Conservation (phyloP, 2,888 invertebrate species). For the Diabrotica balteata region DNA sequence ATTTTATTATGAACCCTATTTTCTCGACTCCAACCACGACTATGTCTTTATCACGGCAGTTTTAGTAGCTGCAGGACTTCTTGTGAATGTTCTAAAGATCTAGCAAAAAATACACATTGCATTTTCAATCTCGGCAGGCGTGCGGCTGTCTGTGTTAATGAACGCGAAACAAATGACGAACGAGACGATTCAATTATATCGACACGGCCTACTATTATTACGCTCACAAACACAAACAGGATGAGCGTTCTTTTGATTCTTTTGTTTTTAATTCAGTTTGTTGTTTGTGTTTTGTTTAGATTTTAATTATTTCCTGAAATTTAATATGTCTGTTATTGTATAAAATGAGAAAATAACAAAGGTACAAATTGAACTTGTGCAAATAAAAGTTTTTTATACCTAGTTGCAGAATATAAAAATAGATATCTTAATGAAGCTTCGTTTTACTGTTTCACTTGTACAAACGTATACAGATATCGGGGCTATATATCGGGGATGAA, state of each 20-base stretch:
- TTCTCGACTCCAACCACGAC: too few species aligned
- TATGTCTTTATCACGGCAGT: background rate
- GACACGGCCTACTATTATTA: slow-evolving; percentile 6
- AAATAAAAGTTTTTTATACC: too few species aligned
- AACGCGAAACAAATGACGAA: slow-evolving; percentile 31
- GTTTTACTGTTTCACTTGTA: too few species aligned
- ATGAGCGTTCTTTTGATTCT: slow-evolving; percentile 6
- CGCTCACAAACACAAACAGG: slow-evolving; percentile 3
- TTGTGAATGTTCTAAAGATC: slow-evolving; percentile 1
- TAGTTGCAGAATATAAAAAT: too few species aligned
- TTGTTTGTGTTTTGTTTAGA: background rate
- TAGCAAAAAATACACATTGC: slow-evolving; percentile 13
- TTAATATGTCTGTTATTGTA: slow-evolving; percentile 4
- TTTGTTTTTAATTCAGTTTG: slow-evolving; percentile 3
- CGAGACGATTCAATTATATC: slow-evolving; percentile 26
- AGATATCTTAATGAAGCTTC: too few species aligned
- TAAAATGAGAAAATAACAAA: background rate
- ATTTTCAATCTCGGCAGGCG: slow-evolving; percentile 20
- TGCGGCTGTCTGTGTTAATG: slow-evolving; percentile 30
- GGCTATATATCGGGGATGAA: too few species aligned
- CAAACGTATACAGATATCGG: too few species aligned
- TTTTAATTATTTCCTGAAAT: slow-evolving; percentile 11
- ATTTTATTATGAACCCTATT: too few species aligned
- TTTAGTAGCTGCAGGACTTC: background rate
- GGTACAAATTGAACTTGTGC: too few species aligned